These are phyloP conservation scores for Drosophila rellima DNA, from an alignment of 2,888 invertebrate genomes.

Conservation along the genomic window DNA sequence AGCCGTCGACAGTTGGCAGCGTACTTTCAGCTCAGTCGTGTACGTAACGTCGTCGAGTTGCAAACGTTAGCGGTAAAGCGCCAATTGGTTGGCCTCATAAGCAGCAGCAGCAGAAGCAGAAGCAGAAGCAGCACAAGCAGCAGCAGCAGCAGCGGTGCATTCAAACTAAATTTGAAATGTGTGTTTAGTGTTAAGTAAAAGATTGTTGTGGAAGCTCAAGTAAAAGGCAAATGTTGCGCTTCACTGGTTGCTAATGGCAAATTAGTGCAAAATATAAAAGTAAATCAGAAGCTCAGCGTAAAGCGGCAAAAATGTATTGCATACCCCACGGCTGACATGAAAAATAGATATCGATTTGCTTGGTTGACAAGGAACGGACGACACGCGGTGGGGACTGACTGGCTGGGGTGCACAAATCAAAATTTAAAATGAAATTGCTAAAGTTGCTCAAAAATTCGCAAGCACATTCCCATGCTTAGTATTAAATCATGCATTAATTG, in stretches of 20 bases:
- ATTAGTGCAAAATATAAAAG: slow-evolving; percentile 39
- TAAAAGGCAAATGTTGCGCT: slow-evolving; percentile 60
- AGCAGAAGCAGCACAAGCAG: slow-evolving; percentile 56
- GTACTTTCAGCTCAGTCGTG: slow-evolving; percentile 77
- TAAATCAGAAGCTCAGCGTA: slow-evolving; percentile 26
- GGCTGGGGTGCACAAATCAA: slow-evolving; percentile 29
- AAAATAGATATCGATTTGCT: slow-evolving; percentile 80
- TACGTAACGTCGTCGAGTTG: slow-evolving; percentile 83
- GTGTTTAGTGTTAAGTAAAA: slow-evolving; percentile 56
- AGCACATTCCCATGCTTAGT: slow-evolving; percentile 10
- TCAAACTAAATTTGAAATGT: slow-evolving; percentile 43
- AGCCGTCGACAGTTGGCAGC: slow-evolving; percentile 47
- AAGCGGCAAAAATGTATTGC: slow-evolving; percentile 72
- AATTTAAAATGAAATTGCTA: slow-evolving; percentile 40
- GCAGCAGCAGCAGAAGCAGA: slow-evolving; percentile 49
- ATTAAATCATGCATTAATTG: slow-evolving; percentile 53
- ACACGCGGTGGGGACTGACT: slow-evolving; percentile 6
- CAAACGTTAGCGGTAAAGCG: slow-evolving; percentile 69
- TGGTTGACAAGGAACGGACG: slow-evolving; percentile 20
- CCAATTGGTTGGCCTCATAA: slow-evolving; percentile 34
- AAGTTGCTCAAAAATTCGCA: slow-evolving; percentile 17
- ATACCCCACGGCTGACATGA: slow-evolving; percentile 73
- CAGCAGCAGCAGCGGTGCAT: slow-evolving; percentile 37
- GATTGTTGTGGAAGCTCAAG: slow-evolving; percentile 40
- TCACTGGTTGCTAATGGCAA: slow-evolving; percentile 56